A percentile compares a stretch with the other conserved stretches of the same genome.
These are phyloP conservation scores for Clanis bilineata DNA, from an alignment of 2,888 invertebrate genomes.

Conservation along the genomic window DNA sequence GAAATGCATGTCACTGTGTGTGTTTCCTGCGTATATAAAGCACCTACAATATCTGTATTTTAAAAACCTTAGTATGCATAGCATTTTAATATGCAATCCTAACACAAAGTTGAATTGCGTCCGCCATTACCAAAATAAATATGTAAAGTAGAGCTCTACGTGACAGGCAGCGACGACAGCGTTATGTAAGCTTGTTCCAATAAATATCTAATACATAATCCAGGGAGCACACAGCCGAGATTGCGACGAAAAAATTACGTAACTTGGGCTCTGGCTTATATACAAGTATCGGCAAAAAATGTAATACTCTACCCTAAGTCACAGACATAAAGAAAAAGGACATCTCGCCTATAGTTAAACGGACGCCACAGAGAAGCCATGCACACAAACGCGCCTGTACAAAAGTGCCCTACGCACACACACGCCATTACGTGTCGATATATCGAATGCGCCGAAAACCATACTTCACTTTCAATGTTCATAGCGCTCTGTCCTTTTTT, in stretches of 20 bases:
- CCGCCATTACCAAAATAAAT: neutral
- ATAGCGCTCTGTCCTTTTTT: too few species aligned
- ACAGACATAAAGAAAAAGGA: too few species aligned
- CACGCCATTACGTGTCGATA: too few species aligned
- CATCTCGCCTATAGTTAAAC: too few species aligned
- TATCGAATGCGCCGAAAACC: too few species aligned
- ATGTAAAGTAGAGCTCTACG: neutral
- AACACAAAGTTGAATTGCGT: neutral
- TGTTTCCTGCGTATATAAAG: too few species aligned
- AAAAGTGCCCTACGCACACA: too few species aligned
- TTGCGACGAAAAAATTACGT: neutral
- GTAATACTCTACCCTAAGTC: too few species aligned
- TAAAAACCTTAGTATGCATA: neutral
- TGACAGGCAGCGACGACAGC: neutral
- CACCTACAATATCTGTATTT: neutral
- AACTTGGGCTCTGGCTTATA: neutral
- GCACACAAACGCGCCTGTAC: too few species aligned
- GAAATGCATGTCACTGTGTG: too few species aligned
- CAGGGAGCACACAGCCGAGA: neutral
- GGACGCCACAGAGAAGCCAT: too few species aligned
- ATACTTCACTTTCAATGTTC: too few species aligned
- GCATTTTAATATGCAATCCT: neutral
- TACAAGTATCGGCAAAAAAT: neutral
- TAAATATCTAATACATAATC: neutral
- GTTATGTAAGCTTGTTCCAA: neutral